Conservation (phyloP, 2,888 invertebrate species). For the Eutolmus rufibarbis region DNA sequence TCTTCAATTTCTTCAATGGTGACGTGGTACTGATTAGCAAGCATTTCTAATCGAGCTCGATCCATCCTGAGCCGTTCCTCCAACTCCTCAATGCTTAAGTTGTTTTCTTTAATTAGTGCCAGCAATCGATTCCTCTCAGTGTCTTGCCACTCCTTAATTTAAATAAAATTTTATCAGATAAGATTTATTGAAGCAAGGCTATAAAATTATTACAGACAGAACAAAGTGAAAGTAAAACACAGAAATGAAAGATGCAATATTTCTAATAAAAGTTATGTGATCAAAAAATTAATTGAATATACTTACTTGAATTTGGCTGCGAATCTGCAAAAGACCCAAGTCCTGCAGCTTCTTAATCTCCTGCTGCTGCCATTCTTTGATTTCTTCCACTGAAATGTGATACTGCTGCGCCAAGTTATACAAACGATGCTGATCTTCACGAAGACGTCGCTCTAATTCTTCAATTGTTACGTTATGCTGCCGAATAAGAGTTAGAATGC, state of each 20-base stretch:
- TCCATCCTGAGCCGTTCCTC: conserved; percentile 55
- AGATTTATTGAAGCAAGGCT: background rate
- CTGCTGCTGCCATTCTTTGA: conserved; percentile 54
- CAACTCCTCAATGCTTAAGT: conserved; percentile 52
- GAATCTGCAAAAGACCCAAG: conserved; percentile 51
- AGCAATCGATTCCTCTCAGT: conserved; percentile 56
- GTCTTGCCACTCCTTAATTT: conserved; percentile 55
- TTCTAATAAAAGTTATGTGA: background rate
- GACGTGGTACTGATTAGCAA: conserved; percentile 58
- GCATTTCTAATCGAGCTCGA: conserved; percentile 55
- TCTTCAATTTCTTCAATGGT: conserved; percentile 59
- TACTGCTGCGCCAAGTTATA: conserved; percentile 53
- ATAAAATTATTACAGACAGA: background rate
- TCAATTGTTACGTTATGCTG: conserved; percentile 52
- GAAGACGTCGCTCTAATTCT: conserved; percentile 52
- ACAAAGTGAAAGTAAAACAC: background rate
- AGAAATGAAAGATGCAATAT: no score
- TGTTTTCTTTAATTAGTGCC: conserved; percentile 53
- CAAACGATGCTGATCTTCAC: conserved; percentile 49
- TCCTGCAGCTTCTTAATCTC: conserved; percentile 54
- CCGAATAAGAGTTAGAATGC: conserved; percentile 52
- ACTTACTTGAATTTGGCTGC: conserved; percentile 51
- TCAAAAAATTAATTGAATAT: background rate
- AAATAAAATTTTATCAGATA: background rate
- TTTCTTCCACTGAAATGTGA: conserved; percentile 53